A percentile compares a stretch with the other conserved stretches of the same genome.
phyloP scores from a whole-genome alignment of 1,140 invertebrate species.

The Lepidotrigona ventralis region DNA sequence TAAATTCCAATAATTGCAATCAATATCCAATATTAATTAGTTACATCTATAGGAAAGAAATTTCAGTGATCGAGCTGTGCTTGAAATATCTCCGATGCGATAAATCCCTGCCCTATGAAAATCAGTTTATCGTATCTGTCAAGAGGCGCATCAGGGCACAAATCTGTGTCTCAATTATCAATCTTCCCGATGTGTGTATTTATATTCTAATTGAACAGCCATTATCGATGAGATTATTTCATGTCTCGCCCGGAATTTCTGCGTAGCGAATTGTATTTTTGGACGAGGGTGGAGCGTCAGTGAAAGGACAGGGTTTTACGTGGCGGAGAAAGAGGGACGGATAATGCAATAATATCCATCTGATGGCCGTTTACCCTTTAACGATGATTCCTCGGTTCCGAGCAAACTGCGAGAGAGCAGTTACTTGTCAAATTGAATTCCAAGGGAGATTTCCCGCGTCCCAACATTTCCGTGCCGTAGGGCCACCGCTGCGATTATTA shows the following conservation, averaged over 20 bases:
- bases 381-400: conserved; percentile 67
- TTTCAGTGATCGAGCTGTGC: not conserved
- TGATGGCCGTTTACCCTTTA: conserved; percentile 70
- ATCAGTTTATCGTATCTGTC: conserved; percentile 17
- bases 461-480: conserved; percentile 23
- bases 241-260: conserved; percentile 34
- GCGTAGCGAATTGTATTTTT: conserved; percentile 37
- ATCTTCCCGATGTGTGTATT: conserved; percentile 5
- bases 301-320: conserved; percentile 51
- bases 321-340: conserved; percentile 40
- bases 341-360: conserved; percentile 67
- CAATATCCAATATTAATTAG: not conserved
- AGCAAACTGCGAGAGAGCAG: conserved; percentile 49
- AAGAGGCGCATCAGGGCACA: not conserved
- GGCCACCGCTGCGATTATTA: conserved; percentile 22
- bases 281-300: conserved; percentile 37
- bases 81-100: conserved; percentile 9
- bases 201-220: conserved; percentile 24
- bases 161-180: conserved; percentile 33
- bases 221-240: conserved; percentile 48
- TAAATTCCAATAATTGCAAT: not conserved
- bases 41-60: not conserved
- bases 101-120: not conserved
- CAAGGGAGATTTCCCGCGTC: conserved; percentile 54
- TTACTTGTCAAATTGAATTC: conserved; percentile 65